Percentiles rank a stretch among this genome's conserved stretches.
Conservation (phyloP, 2,888 invertebrate genomes). For the Drosophila cognata region DNA sequence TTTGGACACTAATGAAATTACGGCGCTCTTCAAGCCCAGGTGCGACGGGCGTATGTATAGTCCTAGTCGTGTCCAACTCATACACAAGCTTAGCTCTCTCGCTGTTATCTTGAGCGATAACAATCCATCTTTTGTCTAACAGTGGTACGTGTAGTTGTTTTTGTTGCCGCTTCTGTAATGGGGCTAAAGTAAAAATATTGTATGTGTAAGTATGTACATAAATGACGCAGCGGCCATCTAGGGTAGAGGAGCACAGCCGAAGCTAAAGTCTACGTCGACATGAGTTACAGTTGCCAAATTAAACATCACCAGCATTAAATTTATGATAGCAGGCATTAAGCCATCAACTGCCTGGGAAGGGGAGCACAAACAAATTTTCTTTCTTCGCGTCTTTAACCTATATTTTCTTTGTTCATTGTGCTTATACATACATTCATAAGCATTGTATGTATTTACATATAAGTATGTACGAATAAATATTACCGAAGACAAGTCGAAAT, state of each 20-base stretch:
- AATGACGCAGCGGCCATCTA: conserved; percentile 47
- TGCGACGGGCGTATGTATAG: conserved; percentile 4
- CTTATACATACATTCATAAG: neutral
- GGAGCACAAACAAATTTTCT: conserved; percentile 50
- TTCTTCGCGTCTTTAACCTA: conserved; percentile 16
- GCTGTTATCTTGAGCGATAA: conserved; percentile 83
- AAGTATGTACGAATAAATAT: neutral
- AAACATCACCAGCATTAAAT: conserved; percentile 81
- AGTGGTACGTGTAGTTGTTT: conserved; percentile 43
- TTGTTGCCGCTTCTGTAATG: conserved; percentile 24
- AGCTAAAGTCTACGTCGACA: conserved; percentile 70
- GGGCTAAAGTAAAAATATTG: conserved; percentile 57
- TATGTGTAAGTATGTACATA: conserved; percentile 33
- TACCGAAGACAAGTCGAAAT: neutral
- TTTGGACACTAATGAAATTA: conserved; percentile 77
- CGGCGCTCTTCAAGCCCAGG: conserved; percentile 36
- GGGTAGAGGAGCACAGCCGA: conserved; percentile 17
- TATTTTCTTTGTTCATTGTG: neutral
- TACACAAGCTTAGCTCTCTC: conserved; percentile 18
- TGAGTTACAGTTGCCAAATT: conserved; percentile 79
- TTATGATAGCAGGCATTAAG: conserved; percentile 78
- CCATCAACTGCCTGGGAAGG: conserved; percentile 33
- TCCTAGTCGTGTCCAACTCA: conserved; percentile 12
- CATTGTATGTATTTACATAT: neutral
- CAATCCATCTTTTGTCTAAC: conserved; percentile 83